Percentiles rank a stretch among this genome's conserved stretches.
Conservation (phyloP, 2,888 invertebrate species). For the Ophonus ardosiacus region DNA sequence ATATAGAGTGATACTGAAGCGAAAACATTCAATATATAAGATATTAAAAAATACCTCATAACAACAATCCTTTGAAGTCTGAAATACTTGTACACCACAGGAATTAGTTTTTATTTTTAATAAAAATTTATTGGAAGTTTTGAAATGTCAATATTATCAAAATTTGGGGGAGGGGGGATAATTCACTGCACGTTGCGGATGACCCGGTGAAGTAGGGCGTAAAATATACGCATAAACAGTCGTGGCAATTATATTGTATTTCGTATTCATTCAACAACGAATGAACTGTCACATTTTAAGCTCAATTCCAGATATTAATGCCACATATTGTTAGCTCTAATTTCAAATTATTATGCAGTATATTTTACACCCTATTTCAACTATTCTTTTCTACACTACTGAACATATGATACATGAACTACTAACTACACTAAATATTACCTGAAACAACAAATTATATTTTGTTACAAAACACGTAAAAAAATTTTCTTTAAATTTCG, state of each 20-base stretch:
- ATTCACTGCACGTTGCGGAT: conserved; percentile 45
- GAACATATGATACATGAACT: not conserved
- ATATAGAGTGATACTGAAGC: not conserved
- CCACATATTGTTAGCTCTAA: not conserved
- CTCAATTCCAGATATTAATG: not conserved
- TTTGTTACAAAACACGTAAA: too few species aligned
- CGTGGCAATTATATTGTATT: conserved; percentile 26
- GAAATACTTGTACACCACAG: not conserved
- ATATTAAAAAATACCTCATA: conserved; percentile 31
- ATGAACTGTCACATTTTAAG: conserved; percentile 17
- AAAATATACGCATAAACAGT: conserved; percentile 50
- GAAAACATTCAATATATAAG: conserved; percentile 25
- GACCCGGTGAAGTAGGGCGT: conserved; percentile 26
- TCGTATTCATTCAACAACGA: not conserved
- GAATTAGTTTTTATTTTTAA: not conserved
- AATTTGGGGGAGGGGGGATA: not conserved
- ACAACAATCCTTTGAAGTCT: conserved; percentile 1
- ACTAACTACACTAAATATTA: not conserved
- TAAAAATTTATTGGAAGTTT: not conserved
- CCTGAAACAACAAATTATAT: not conserved
- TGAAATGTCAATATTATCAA: not conserved
- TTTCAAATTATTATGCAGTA: not conserved
- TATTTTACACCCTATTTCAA: not conserved
- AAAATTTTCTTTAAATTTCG: too few species aligned
- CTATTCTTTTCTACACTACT: not conserved